phyloP scores from a whole-genome alignment of 2,888 invertebrate genomes.

The Bugulina stolonifera region DNA sequence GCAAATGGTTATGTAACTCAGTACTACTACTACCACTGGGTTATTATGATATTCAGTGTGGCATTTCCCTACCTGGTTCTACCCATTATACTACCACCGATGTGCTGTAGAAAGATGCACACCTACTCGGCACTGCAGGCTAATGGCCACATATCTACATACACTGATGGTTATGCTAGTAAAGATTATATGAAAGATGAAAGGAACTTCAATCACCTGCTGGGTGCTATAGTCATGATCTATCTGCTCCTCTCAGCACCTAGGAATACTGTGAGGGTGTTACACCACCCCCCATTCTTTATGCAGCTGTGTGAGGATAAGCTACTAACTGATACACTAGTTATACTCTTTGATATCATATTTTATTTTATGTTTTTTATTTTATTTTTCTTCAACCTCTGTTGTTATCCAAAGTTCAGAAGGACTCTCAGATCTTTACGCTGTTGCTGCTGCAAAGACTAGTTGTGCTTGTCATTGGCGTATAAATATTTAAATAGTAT shows the following conservation, averaged over 20 bases:
- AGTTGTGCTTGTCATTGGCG: too few species aligned
- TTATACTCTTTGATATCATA: slow-evolving; percentile 4
- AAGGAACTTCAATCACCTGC: slow-evolving; percentile 39
- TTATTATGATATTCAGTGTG: slow-evolving; percentile 16
- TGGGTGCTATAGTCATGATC: slow-evolving; percentile 39
- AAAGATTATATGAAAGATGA: slow-evolving; percentile 42
- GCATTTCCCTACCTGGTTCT: slow-evolving; percentile 18
- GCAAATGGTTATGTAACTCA: neutral
- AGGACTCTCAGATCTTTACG: neutral
- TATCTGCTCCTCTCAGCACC: slow-evolving; percentile 44
- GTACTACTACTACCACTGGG: slow-evolving; percentile 23
- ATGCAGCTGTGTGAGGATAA: slow-evolving; percentile 10
- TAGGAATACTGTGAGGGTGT: slow-evolving; percentile 34
- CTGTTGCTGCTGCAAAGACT: neutral
- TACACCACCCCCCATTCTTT: slow-evolving; percentile 27
- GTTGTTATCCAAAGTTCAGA: neutral
- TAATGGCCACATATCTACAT: slow-evolving; percentile 16
- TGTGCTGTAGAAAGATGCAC: slow-evolving; percentile 16
- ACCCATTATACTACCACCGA: slow-evolving; percentile 23
- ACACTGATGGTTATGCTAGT: slow-evolving; percentile 7
- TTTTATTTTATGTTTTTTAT: slow-evolving; percentile 23
- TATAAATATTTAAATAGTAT: too few species aligned
- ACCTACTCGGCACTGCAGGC: slow-evolving; percentile 1
- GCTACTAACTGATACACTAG: neutral
- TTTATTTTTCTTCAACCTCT: slow-evolving; percentile 3